Conservation (phyloP, 1,140 invertebrate species). For the Hypsibius dujardini region DNA sequence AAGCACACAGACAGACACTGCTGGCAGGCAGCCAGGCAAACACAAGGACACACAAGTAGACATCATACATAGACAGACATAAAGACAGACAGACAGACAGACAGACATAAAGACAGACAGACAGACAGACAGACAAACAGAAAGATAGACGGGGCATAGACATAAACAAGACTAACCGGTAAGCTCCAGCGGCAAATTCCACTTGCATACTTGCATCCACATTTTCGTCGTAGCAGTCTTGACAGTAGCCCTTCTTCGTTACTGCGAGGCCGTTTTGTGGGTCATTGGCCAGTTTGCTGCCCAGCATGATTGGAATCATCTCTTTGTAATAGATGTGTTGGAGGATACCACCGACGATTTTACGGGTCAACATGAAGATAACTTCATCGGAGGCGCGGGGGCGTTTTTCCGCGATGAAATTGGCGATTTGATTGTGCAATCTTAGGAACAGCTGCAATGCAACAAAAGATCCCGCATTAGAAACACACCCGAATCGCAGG, state of each 20-base stretch:
- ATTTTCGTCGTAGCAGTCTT: constrained; percentile 56
- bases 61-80: too few relatives aligned
- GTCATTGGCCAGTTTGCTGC: neutral
- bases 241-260: constrained; percentile 36
- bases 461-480: neutral
- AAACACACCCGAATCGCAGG: too few relatives aligned
- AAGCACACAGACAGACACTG: too few relatives aligned
- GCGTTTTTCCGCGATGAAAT: neutral
- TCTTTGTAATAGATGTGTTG: constrained; percentile 87
- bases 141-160: neutral
- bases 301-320: constrained; percentile 69
- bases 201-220: constrained; percentile 74
- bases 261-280: neutral
- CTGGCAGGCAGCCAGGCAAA: too few relatives aligned
- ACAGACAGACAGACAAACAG: too few relatives aligned
- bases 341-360: constrained; percentile 82
- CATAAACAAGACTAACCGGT: constrained; percentile 59
- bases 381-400: constrained; percentile 41
- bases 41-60: too few relatives aligned
- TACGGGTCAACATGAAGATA: constrained; percentile 73
- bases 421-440: constrained; percentile 40
- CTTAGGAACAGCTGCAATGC: constrained; percentile 27
- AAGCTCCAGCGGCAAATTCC: constrained; percentile 85
- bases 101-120: too few relatives aligned
- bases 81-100: too few relatives aligned